Percentiles rank a stretch among this genome's conserved stretches.
These are phyloP conservation scores for Henicopernis longicauda DNA, from an alignment of 2,113 vertebrate genomes.

Conservation along the genomic window DNA sequence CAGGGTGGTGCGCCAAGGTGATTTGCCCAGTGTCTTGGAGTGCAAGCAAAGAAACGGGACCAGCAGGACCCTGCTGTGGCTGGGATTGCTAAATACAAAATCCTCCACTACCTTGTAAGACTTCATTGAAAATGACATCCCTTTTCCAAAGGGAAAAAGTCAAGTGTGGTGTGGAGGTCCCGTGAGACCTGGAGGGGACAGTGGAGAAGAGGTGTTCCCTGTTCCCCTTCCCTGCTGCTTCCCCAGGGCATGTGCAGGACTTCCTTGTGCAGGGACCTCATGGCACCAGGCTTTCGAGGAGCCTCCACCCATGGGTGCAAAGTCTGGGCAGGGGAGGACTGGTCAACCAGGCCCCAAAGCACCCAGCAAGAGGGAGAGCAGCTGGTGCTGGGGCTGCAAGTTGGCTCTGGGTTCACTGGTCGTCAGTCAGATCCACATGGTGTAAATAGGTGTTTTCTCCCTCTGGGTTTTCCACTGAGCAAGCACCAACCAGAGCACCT, in stretches of 20 bases:
- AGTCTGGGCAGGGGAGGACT: neutral
- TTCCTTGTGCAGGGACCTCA: neutral
- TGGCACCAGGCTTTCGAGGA: neutral
- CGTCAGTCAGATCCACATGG: fast-evolving
- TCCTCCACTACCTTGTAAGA: neutral
- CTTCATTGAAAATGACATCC: neutral
- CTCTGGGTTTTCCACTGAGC: neutral
- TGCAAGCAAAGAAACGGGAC: neutral
- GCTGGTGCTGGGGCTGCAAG: neutral
- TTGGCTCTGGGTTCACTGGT: neutral
- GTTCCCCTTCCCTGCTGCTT: neutral
- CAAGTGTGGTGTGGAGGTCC: fast-evolving
- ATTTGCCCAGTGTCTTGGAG: neutral
- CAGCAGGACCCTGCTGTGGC: neutral
- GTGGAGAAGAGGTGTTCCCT: neutral
- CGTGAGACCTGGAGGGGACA: neutral
- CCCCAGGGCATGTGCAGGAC: neutral
- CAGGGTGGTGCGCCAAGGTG: neutral
- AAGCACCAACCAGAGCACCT: neutral
- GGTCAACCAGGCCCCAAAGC: neutral
- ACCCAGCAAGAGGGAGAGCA: neutral
- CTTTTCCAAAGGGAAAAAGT: neutral
- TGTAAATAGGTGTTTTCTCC: neutral
- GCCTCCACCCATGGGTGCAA: neutral
- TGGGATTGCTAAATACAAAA: neutral